These are phyloP conservation scores for Heliconius eleuchia DNA, from an alignment of 1,140 invertebrate species.

Conservation along the genomic window DNA sequence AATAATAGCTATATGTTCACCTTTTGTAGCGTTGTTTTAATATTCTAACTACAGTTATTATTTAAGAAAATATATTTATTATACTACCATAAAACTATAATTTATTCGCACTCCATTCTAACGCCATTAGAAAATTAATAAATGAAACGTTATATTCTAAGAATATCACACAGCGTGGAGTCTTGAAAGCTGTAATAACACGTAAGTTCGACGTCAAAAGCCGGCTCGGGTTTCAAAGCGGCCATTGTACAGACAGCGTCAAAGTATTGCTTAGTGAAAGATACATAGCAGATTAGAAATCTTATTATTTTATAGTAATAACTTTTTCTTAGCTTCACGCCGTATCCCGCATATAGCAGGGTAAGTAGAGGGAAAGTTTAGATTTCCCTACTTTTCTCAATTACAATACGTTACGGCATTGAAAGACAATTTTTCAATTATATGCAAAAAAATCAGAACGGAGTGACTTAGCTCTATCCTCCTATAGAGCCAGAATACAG, in stretches of 20 bases:
- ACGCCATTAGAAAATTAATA: neutral
- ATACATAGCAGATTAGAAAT: neutral
- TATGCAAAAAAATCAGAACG: too few species aligned
- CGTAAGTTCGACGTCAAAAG: slow-evolving; percentile 25
- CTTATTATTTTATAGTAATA: neutral
- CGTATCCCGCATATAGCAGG: neutral
- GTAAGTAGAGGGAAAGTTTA: too few species aligned
- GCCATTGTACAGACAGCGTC: slow-evolving; percentile 21
- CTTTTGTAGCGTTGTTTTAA: too few species aligned
- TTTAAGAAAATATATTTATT: too few species aligned
- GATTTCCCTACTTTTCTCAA: too few species aligned
- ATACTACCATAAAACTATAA: too few species aligned
- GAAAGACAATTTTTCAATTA: too few species aligned
- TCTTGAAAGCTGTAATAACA: slow-evolving; percentile 15
- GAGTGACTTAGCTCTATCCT: too few species aligned
- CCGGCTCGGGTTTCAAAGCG: slow-evolving; percentile 45
- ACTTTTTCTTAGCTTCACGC: neutral
- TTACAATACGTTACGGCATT: too few species aligned
- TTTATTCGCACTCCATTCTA: neutral
- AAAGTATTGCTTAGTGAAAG: slow-evolving; percentile 20
- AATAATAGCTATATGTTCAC: too few species aligned
- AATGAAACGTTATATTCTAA: slow-evolving; percentile 7
- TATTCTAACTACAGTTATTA: too few species aligned
- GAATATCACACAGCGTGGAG: neutral
- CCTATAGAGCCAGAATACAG: too few species aligned